Conservation (phyloP, 2,888 invertebrate species). For the Carterocephalus palaemon region DNA sequence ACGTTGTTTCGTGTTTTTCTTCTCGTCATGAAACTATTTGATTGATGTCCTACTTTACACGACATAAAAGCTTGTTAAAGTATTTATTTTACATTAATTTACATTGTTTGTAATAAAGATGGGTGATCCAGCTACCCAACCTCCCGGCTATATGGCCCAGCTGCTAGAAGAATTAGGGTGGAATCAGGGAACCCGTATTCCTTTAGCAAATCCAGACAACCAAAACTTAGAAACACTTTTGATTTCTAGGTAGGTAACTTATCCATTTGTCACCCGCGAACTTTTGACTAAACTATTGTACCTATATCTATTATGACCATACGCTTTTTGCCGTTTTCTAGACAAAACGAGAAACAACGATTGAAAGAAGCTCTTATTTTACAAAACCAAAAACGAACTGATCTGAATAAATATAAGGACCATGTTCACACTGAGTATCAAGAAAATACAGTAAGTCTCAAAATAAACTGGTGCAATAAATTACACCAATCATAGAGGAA, state of each 20-base stretch:
- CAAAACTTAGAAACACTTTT: slow-evolving; percentile 58
- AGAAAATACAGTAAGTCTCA: slow-evolving; percentile 68
- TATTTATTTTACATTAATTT: too few species aligned
- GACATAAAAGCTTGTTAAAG: too few species aligned
- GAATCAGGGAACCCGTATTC: slow-evolving; percentile 87
- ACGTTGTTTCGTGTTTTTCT: too few species aligned
- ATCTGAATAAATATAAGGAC: slow-evolving; percentile 65
- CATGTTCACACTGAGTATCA: slow-evolving; percentile 69
- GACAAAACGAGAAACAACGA: slow-evolving; percentile 67
- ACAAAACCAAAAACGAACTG: slow-evolving; percentile 62
- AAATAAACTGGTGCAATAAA: too few species aligned
- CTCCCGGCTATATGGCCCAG: slow-evolving; percentile 77
- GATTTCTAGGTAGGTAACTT: slow-evolving; percentile 50
- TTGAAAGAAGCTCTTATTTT: slow-evolving; percentile 58
- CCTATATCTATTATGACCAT: slow-evolving; percentile 7
- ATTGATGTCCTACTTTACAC: too few species aligned
- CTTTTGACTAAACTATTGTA: too few species aligned
- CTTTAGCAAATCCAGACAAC: slow-evolving; percentile 88
- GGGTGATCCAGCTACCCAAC: slow-evolving; percentile 42
- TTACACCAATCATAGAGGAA: too few species aligned
- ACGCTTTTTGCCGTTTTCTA: too few species aligned
- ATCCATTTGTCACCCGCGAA: too few species aligned
- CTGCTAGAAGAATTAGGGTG: slow-evolving; percentile 85
- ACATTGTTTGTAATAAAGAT: too few species aligned
- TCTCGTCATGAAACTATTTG: too few species aligned